phyloP scores from a whole-genome alignment of 2,113 vertebrate genomes.

The Tachuris rubrigastra region DNA sequence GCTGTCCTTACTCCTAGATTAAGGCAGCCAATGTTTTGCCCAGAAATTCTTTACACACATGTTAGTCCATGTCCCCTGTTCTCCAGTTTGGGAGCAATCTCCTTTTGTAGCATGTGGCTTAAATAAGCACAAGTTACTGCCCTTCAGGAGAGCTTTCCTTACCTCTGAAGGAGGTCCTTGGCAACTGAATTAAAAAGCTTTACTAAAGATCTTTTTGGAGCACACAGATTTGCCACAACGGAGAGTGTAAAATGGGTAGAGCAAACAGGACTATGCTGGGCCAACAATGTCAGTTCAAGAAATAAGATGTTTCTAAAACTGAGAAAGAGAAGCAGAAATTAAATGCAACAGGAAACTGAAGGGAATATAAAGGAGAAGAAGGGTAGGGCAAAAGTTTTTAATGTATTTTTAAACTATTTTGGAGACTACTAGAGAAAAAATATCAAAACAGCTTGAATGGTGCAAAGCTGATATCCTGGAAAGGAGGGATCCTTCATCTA shows the following conservation, averaged over 20 bases:
- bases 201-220: background rate
- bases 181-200: background rate
- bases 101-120: background rate
- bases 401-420: background rate
- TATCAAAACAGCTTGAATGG: accelerated
- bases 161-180: background rate
- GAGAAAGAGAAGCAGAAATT: background rate
- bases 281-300: background rate
- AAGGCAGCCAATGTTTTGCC: background rate
- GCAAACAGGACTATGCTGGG: background rate
- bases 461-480: background rate
- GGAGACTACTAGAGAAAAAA: background rate
- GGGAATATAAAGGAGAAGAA: background rate
- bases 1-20: background rate
- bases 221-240: background rate
- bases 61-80: accelerated
- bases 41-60: background rate
- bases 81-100: background rate
- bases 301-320: background rate
- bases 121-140: background rate
- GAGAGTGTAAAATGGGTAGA: background rate
- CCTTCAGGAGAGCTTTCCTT: background rate
- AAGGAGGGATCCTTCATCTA: background rate
- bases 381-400: background rate
- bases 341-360: background rate